A percentile compares a stretch with the other conserved stretches of the same genome.
Evolutionary conservation across 2,888 invertebrate genomes (phyloP).

Genomic region (Anorthoa munda): DNA sequence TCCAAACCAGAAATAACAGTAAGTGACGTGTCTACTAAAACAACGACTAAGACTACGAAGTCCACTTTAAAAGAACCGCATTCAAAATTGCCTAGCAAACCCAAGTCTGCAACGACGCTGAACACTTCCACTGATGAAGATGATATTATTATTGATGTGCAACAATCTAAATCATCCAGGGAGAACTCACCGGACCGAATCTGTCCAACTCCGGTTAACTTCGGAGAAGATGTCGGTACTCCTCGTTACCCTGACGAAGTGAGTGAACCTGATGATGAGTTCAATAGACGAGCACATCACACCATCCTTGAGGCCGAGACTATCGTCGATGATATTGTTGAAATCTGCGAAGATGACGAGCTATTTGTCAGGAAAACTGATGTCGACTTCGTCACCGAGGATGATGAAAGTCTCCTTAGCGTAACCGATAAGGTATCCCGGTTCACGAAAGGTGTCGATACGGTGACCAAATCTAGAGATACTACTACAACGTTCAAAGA

Average conservation of each 20-base stretch:
- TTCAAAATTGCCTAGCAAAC: slow-evolving; percentile 83
- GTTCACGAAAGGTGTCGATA: slow-evolving; percentile 85
- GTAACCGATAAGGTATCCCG: slow-evolving; percentile 91
- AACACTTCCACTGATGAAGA: slow-evolving; percentile 90
- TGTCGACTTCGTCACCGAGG: slow-evolving; percentile 79
- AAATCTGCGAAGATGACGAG: slow-evolving; percentile 90
- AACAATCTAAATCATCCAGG: slow-evolving; percentile 94
- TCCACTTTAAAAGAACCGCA: slow-evolving; percentile 76
- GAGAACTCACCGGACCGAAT: slow-evolving; percentile 94
- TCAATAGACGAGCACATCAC: slow-evolving; percentile 80
- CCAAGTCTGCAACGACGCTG: slow-evolving; percentile 88
- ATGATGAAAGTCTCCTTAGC: slow-evolving; percentile 89
- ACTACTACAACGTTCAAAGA: slow-evolving; percentile 77
- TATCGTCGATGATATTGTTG: slow-evolving; percentile 90
- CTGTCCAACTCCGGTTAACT: slow-evolving; percentile 92
- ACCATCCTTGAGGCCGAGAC: slow-evolving; percentile 92
- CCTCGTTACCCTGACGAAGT: slow-evolving; percentile 94
- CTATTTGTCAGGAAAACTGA: slow-evolving; percentile 83
- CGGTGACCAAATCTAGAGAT: slow-evolving; percentile 77
- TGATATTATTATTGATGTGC: slow-evolving; percentile 93
- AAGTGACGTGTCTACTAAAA: slow-evolving; percentile 80
- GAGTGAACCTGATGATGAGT: slow-evolving; percentile 94
- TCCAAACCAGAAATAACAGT: slow-evolving; percentile 89
- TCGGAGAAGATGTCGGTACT: slow-evolving; percentile 90
- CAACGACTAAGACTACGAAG: slow-evolving; percentile 77